phyloP scores from a whole-genome alignment of 2,888 invertebrate genomes.

The Amorpha juglandis region DNA sequence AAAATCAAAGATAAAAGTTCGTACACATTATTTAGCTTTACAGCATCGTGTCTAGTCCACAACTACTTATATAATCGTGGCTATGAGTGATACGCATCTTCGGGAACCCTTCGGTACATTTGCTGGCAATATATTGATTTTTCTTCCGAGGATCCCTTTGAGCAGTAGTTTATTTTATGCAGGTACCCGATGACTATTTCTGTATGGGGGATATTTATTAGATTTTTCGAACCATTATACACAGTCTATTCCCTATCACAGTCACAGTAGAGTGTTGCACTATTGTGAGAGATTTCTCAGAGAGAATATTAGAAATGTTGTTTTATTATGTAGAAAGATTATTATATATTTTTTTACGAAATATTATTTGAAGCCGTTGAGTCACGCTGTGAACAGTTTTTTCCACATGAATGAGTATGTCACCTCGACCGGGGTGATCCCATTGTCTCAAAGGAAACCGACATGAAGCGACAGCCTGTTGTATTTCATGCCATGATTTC shows the following conservation, averaged over 20 bases:
- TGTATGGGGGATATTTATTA: slow-evolving; percentile 22
- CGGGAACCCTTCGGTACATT: slow-evolving; percentile 48
- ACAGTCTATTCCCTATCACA: neutral
- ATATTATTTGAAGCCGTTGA: no score
- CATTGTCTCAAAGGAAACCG: no score
- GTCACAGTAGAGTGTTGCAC: no score
- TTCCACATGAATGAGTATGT: no score
- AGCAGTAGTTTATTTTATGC: slow-evolving; percentile 43
- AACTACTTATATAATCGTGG: slow-evolving; percentile 39
- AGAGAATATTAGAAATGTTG: no score
- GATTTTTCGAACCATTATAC: neutral
- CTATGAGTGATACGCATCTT: slow-evolving; percentile 47
- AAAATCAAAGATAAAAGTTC: neutral
- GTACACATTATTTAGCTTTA: neutral
- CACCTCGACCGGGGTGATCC: no score
- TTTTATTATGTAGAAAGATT: no score
- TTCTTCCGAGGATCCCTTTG: slow-evolving; percentile 50
- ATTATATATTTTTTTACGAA: no score
- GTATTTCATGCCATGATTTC: no score
- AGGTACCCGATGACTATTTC: slow-evolving; percentile 37
- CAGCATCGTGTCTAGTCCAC: neutral
- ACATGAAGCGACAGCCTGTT: no score
- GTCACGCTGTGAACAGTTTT: no score
- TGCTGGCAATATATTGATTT: slow-evolving; percentile 60
- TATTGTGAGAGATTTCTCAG: no score